These are phyloP conservation scores for Metaphire vulgaris DNA, from an alignment of 1,140 invertebrate genomes.

Conservation along the genomic window DNA sequence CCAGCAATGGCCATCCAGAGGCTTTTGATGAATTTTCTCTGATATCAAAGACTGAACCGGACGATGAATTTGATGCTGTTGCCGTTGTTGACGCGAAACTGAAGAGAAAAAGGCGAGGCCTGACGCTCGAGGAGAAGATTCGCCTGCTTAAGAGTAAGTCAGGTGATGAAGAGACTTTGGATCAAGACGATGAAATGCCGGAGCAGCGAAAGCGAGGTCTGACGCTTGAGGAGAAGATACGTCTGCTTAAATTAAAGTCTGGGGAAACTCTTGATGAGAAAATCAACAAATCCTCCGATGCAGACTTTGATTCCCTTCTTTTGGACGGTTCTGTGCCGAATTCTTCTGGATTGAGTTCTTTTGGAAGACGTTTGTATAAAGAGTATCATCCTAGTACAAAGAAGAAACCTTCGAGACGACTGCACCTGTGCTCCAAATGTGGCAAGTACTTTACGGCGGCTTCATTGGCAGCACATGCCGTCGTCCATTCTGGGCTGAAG, in stretches of 20 bases:
- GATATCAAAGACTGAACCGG: too few relatives aligned
- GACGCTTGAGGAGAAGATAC: not conserved
- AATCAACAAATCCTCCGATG: not conserved
- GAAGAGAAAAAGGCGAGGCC: not conserved
- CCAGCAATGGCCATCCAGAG: too few relatives aligned
- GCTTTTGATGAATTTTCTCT: too few relatives aligned
- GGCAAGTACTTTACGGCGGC: not conserved
- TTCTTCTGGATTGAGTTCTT: not conserved
- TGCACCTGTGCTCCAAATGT: not conserved
- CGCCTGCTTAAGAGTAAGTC: not conserved
- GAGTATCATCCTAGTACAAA: not conserved
- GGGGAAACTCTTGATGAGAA: not conserved
- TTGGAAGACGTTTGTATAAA: not conserved
- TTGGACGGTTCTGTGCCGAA: not conserved
- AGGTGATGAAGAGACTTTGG: too few relatives aligned
- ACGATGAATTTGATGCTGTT: too few relatives aligned
- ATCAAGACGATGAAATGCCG: not conserved
- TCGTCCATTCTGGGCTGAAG: constrained; percentile 46
- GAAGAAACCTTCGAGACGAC: not conserved
- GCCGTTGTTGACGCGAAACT: not conserved
- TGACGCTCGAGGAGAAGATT: not conserved
- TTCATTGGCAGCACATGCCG: not conserved
- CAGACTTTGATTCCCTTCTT: not conserved
- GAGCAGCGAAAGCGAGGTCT: not conserved
- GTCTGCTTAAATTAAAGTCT: not conserved